Conservation (phyloP, 2,888 invertebrate genomes). For the Notodonta dromedarius region DNA sequence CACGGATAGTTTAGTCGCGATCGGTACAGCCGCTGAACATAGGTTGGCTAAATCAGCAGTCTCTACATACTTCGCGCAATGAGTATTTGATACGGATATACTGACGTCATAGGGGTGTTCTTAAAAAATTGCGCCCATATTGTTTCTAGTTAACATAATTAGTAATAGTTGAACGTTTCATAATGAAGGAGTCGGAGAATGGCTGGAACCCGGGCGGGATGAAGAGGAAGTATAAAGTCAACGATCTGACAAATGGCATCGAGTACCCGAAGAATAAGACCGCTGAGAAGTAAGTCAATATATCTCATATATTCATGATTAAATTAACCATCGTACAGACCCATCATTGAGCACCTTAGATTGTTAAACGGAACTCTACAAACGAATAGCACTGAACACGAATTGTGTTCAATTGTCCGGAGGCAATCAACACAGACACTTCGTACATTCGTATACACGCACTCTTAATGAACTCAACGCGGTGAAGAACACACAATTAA, state of each 20-base stretch:
- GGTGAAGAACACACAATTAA: conserved; percentile 9
- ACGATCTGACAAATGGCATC: conserved; percentile 35
- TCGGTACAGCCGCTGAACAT: conserved; percentile 13
- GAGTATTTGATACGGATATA: conserved; percentile 14
- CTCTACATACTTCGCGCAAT: conserved; percentile 17
- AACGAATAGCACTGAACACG: conserved; percentile 25
- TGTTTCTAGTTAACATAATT: background rate
- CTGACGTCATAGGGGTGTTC: conserved; percentile 10
- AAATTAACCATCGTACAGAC: no score
- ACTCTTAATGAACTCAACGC: conserved; percentile 14
- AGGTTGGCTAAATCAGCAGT: conserved; percentile 5
- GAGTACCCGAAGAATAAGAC: conserved; percentile 30
- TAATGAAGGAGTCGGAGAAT: conserved; percentile 48
- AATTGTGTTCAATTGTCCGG: conserved; percentile 36
- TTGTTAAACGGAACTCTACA: conserved; percentile 9
- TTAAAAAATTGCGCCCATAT: background rate
- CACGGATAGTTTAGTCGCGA: conserved; percentile 37
- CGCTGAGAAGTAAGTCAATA: conserved; percentile 44
- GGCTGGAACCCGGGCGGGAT: conserved; percentile 41
- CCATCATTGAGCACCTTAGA: no score
- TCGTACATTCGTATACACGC: background rate
- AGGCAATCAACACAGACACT: conserved; percentile 15
- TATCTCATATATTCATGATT: conserved; percentile 1
- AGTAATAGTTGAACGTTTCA: conserved; percentile 24
- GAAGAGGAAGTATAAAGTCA: conserved; percentile 39